Percentiles rank a stretch among this genome's conserved stretches.
These are phyloP conservation scores for Hipposideros larvatus DNA, from an alignment of 2,797 vertebrate genomes.

Conservation along the genomic window DNA sequence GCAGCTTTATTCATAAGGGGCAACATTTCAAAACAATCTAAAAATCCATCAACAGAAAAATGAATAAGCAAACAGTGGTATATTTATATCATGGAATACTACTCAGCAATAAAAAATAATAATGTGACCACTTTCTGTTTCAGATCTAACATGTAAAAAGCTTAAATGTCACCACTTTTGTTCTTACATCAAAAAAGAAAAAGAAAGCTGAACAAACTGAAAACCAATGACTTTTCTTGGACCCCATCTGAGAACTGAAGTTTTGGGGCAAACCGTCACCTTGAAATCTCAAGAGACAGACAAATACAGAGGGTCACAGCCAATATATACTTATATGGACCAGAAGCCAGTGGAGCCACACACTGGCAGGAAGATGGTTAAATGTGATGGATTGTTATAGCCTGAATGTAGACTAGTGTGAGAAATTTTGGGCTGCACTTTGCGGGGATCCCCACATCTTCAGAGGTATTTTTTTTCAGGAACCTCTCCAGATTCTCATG, in stretches of 20 bases:
- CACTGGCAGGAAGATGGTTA: background rate
- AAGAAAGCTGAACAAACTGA: background rate
- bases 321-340: background rate
- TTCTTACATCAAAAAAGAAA: background rate
- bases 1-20: background rate
- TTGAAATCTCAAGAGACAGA: background rate
- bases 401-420: background rate
- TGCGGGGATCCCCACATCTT: background rate
- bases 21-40: background rate
- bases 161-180: background rate
- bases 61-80: background rate
- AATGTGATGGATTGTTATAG: constrained; percentile 7
- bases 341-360: background rate
- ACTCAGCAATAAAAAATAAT: background rate
- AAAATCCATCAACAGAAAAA: background rate
- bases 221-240: background rate
- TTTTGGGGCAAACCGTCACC: background rate
- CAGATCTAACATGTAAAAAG: background rate
- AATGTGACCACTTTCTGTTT: background rate
- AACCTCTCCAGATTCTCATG: background rate
- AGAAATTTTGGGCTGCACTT: background rate
- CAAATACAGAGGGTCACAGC: background rate
- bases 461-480: background rate
- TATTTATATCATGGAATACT: background rate
- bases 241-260: background rate